These are phyloP conservation scores for Girardinus metallicus DNA, from an alignment of 2,797 vertebrate species.

Conservation along the genomic window DNA sequence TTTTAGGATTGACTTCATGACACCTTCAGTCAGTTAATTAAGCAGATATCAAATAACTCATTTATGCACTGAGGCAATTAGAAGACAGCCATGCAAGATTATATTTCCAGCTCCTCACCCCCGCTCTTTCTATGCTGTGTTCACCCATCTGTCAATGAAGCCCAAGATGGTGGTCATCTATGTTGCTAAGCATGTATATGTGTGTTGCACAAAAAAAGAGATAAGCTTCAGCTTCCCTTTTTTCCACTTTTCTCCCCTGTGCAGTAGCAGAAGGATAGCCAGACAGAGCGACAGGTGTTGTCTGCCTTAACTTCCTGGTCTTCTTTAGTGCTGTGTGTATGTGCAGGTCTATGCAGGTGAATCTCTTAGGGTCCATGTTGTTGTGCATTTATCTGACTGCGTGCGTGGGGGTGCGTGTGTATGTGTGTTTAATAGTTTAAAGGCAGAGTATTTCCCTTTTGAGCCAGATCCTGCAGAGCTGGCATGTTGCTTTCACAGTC, in stretches of 20 bases:
- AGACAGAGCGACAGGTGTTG: conserved; percentile 32
- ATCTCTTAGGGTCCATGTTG: conserved; percentile 2
- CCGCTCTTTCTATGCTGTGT: conserved; percentile 13
- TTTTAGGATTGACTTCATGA: conserved; percentile 33
- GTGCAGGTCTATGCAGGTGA: conserved; percentile 8
- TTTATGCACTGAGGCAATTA: conserved; percentile 7
- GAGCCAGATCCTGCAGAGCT: conserved; percentile 67
- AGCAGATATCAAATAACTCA: conserved; percentile 23
- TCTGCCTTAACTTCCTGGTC: conserved; percentile 16
- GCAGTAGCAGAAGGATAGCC: conserved; percentile 8
- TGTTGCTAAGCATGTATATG: conserved; percentile 10
- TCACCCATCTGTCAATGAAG: conserved; percentile 44
- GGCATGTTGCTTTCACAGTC: conserved; percentile 68
- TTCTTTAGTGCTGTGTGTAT: not conserved
- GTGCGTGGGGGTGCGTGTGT: not conserved
- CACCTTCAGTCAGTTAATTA: conserved; percentile 12
- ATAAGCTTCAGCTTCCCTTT: conserved; percentile 8
- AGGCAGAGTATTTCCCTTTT: conserved; percentile 37
- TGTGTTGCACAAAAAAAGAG: conserved; percentile 1
- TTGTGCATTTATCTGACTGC: not conserved
- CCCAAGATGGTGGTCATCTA: conserved; percentile 16
- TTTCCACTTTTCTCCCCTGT: conserved; percentile 11
- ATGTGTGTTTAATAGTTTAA: conserved; percentile 24
- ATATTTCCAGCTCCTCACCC: conserved; percentile 16
- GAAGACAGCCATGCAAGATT: conserved; percentile 20